Evolutionary conservation across 1,140 invertebrate species (phyloP).

Genomic region (Aphaenogaster rudis): DNA sequence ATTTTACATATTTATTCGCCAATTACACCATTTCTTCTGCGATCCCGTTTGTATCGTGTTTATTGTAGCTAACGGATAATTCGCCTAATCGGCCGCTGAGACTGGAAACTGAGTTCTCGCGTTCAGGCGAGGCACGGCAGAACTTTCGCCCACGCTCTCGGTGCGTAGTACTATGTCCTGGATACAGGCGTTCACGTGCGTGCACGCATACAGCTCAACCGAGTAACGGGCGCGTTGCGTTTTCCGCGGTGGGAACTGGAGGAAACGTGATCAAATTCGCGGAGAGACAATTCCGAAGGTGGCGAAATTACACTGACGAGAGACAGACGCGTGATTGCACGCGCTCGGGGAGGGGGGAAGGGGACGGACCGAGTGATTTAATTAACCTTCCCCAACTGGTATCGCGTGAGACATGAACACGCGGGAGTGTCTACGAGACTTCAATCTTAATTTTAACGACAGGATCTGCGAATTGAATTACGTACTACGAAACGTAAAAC

Average conservation of each 20-base stretch:
- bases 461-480: not conserved
- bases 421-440: not conserved
- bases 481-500: not conserved
- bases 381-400: not conserved
- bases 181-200: slow-evolving; percentile 34
- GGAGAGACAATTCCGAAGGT: not conserved
- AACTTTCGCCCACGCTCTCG: slow-evolving; percentile 76
- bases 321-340: not conserved
- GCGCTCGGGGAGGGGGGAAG: not conserved
- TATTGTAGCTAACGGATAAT: not conserved
- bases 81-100: not conserved
- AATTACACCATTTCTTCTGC: not conserved
- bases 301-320: not conserved
- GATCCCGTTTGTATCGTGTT: not conserved
- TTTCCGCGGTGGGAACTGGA: not conserved
- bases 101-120: slow-evolving; percentile 65
- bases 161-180: slow-evolving; percentile 35
- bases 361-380: not conserved
- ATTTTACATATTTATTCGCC: not conserved
- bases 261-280: not conserved
- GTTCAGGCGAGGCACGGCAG: slow-evolving; percentile 65
- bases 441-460: slow-evolving; percentile 21
- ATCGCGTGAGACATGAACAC: not conserved
- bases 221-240: slow-evolving; percentile 1
- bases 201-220: not conserved